Conservation (phyloP, 2,888 invertebrate genomes). For the Andrena chrysosceles region DNA sequence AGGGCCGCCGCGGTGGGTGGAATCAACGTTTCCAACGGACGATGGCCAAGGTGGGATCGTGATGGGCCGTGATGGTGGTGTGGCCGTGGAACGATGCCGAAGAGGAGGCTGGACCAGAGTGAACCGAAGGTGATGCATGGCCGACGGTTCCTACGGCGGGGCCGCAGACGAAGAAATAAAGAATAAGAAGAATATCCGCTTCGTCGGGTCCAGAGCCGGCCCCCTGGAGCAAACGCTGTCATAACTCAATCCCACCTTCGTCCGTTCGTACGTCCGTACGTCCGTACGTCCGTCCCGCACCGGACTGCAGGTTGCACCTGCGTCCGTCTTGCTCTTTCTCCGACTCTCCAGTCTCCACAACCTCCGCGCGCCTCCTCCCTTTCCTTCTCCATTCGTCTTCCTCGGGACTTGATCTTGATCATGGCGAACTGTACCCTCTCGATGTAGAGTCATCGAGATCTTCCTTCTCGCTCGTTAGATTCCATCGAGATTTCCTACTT, state of each 20-base stretch:
- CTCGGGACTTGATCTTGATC: conserved; percentile 60
- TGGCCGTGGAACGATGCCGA: conserved; percentile 74
- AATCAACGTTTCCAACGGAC: conserved; percentile 78
- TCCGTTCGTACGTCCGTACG: conserved; percentile 76
- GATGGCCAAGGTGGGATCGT: conserved; percentile 79
- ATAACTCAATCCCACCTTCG: conserved; percentile 85
- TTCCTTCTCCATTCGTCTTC: conserved; percentile 39
- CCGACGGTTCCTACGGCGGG: conserved; percentile 81
- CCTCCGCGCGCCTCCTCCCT: conserved; percentile 1
- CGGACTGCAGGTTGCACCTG: conserved; percentile 74
- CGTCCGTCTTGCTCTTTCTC: conserved; percentile 66
- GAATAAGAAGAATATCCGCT: conserved; percentile 84
- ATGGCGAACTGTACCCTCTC: conserved; percentile 58
- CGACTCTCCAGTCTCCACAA: conserved; percentile 14
- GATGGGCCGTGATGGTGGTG: conserved; percentile 77
- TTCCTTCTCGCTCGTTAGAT: conserved; percentile 64
- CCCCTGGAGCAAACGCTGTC: conserved; percentile 85
- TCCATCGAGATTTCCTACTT: conserved; percentile 55
- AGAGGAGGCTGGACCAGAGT: conserved; percentile 81
- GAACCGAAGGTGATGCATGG: conserved; percentile 84
- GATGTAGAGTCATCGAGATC: conserved; percentile 63
- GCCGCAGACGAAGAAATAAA: conserved; percentile 80
- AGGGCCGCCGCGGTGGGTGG: conserved; percentile 79
- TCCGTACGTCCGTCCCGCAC: conserved; percentile 69
- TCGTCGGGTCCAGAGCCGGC: conserved; percentile 80